Evolutionary conservation across 2,888 invertebrate genomes (phyloP), one percentile per base, ranked within the genome.

Genomic region (Ectemnius cavifrons): DNA sequence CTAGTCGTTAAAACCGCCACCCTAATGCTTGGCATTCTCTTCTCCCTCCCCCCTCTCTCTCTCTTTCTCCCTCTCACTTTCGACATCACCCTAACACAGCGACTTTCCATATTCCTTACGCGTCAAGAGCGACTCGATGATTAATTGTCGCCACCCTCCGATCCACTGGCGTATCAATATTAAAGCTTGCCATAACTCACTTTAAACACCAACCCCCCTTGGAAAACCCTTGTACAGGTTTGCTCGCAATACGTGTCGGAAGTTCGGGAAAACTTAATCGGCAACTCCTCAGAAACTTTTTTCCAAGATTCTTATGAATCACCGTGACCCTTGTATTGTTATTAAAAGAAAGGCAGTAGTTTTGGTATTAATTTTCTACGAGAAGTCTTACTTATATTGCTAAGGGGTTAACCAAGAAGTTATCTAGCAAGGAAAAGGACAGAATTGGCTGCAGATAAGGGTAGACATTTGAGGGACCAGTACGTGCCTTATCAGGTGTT

Each of bases 71-170:
- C n/a, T 28, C 27, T 23, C 27, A 37, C 57, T 23, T 27, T 46
- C 61, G 28, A 58, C 52, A 14, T 59, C 56, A 57, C 45, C 52
- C 37, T 60, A 8, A 63, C 37, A 68, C 57, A 63, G 70, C 68
- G 78, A 37, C 37, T 68, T 74, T 63, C 71, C 69, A 67, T 58
- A 58, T 66, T 63, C 64, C 28, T 64, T 23, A 18, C 46, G 59
- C 45, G 61, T 18, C 63, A 59, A 65, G 77, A 74, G 58, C 73
- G 64, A 69, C 71, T 63, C 63, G 61, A 76, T 75, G 80, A 82
- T 82, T 82, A 82, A 82, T 82, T 52, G 75, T 52, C 67, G 23
- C 20, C 63, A 20, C 71, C 61, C 70, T 66, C 47, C 65, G 37
- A 49, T 20, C 45, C 20, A 20, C 28, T 49, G 47, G 23, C 59